Conservation (phyloP, 1,140 invertebrate genomes). For the Bombus superbus region DNA sequence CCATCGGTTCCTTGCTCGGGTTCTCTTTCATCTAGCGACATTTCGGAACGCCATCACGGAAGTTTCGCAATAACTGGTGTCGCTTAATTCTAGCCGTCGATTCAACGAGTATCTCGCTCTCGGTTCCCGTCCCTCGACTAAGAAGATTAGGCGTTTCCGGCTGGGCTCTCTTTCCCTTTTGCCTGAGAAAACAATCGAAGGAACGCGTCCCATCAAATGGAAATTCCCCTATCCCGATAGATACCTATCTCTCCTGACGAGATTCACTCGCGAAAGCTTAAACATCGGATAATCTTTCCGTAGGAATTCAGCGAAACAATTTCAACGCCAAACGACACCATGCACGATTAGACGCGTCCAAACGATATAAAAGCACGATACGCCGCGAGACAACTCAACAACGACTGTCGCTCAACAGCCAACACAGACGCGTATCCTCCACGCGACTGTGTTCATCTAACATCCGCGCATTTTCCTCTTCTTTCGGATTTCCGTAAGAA, state of each 20-base stretch:
- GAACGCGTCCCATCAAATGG: neutral
- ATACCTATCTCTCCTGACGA: neutral
- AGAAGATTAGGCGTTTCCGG: slow-evolving; percentile 28
- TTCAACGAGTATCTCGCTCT: slow-evolving; percentile 22
- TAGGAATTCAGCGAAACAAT: neutral
- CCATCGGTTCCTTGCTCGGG: neutral
- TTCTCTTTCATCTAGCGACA: slow-evolving; percentile 22
- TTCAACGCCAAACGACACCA: neutral
- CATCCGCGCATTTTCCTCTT: too few relatives aligned
- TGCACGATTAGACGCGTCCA: too few relatives aligned
- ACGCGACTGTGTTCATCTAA: too few relatives aligned
- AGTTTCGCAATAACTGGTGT: slow-evolving; percentile 50
- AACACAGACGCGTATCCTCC: too few relatives aligned
- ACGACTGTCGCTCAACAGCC: neutral
- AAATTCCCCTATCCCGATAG: neutral
- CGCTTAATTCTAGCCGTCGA: slow-evolving; percentile 38
- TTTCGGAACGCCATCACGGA: slow-evolving; percentile 19
- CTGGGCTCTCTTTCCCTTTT: neutral
- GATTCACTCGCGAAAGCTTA: neutral
- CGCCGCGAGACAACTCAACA: too few relatives aligned
- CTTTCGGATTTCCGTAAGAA: too few relatives aligned
- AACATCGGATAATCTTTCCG: neutral
- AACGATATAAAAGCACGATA: neutral
- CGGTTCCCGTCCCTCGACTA: neutral
- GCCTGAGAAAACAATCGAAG: slow-evolving; percentile 2